Conservation (phyloP, 2,113 vertebrate genomes). For the Oriolus oriolus region DNA sequence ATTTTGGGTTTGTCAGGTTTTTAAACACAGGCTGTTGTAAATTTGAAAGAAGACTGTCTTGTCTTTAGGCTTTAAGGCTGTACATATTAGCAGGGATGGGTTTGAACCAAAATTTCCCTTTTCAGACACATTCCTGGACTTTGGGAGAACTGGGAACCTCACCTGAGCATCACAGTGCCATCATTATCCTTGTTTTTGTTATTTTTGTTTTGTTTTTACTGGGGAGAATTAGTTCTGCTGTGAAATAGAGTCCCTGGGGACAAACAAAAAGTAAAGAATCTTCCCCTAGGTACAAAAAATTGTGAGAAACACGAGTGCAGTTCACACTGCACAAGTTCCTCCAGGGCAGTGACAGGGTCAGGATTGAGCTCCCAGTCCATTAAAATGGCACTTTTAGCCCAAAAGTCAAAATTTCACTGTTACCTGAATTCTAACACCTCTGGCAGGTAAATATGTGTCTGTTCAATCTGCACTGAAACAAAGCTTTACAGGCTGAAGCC, state of each 20-base stretch:
- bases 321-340: background rate
- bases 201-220: background rate
- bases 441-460: background rate
- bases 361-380: background rate
- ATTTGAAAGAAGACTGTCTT: slow-evolving; percentile 74
- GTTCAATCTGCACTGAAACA: background rate
- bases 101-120: background rate
- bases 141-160: background rate
- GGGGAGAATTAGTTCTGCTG: background rate
- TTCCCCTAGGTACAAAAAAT: background rate
- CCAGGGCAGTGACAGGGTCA: background rate
- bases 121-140: background rate
- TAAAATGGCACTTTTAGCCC: background rate
- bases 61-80: slow-evolving; percentile 56
- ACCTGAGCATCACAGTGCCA: background rate
- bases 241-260: background rate
- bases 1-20: slow-evolving; percentile 80
- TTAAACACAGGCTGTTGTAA: slow-evolving; percentile 76
- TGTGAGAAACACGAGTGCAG: background rate
- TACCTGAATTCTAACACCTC: background rate
- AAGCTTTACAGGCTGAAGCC: background rate
- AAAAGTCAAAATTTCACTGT: background rate
- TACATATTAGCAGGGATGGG: slow-evolving; percentile 43
- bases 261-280: background rate
- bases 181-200: accelerated